Conservation (phyloP, 2,113 vertebrate species). For the Brienomyrus longianalis region DNA sequence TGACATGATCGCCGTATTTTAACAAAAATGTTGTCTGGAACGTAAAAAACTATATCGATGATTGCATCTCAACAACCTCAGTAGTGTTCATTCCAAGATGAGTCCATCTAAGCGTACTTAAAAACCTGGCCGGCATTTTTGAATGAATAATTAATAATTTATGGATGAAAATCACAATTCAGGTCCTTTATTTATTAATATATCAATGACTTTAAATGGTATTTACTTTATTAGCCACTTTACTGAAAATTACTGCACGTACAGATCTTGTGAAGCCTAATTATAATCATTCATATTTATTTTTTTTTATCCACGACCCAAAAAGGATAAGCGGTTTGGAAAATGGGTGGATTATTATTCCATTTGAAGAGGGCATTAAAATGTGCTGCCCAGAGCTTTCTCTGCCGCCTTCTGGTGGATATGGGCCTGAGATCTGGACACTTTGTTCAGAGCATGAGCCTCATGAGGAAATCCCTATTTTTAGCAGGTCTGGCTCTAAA, state of each 20-base stretch:
- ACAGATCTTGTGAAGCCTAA: neutral
- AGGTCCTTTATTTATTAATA: neutral
- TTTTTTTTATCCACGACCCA: neutral
- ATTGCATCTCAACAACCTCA: neutral
- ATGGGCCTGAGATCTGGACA: neutral
- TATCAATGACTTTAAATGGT: neutral
- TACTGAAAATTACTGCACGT: neutral
- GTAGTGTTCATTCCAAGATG: neutral
- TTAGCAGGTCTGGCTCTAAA: slow-evolving; percentile 76
- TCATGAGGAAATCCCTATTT: slow-evolving; percentile 25
- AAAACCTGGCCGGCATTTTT: neutral
- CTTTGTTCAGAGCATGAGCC: neutral
- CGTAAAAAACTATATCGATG: neutral
- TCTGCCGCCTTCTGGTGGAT: neutral
- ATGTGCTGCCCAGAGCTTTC: neutral
- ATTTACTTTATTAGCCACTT: neutral
- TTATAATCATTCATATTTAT: neutral
- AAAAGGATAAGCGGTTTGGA: too few species aligned
- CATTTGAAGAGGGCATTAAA: neutral
- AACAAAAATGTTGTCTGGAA: neutral
- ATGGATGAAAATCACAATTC: neutral
- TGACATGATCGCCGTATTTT: neutral
- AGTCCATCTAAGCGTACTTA: neutral
- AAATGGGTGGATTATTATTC: neutral
- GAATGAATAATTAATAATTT: neutral